Evolutionary conservation across 2,797 vertebrate genomes (phyloP).

Genomic region (Muscicapa striata): DNA sequence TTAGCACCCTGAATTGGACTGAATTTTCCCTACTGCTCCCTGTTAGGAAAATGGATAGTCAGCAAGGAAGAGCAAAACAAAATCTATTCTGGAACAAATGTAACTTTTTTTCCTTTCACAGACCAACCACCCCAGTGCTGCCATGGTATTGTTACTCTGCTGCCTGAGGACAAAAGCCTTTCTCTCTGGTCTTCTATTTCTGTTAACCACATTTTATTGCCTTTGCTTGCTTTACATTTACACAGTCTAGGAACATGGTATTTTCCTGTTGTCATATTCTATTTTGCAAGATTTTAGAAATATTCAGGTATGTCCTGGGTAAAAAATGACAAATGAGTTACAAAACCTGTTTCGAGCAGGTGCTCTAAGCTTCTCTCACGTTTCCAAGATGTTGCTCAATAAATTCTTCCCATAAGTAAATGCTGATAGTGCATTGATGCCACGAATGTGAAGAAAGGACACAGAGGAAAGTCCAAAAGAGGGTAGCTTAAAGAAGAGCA

Average conservation of each 20-base stretch:
- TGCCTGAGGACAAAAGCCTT: constrained; percentile 8
- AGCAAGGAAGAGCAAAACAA: not conserved
- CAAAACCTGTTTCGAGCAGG: not conserved
- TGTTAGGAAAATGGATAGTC: not conserved
- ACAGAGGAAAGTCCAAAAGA: not conserved
- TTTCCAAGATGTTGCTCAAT: not conserved
- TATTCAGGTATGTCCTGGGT: not conserved
- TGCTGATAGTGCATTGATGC: not conserved
- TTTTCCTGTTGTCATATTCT: not conserved
- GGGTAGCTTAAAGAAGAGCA: not conserved
- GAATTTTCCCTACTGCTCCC: not conserved
- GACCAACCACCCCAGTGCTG: not conserved
- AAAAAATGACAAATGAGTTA: not conserved
- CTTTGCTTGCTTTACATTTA: constrained; percentile 4
- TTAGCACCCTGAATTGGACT: not conserved
- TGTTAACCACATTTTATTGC: constrained; percentile 2
- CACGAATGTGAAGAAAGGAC: not conserved
- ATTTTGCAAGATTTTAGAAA: not conserved
- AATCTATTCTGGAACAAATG: not conserved
- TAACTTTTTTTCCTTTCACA: constrained; percentile 25
- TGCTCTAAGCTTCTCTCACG: not conserved
- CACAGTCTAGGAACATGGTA: not conserved
- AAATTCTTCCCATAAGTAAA: not conserved
- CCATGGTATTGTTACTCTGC: not conserved
- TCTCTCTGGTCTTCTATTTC: constrained; percentile 12